Percentiles rank a stretch among this genome's conserved stretches.
These are phyloP conservation scores for Rhagoletis zephyria DNA, from an alignment of 1,140 invertebrate genomes.

Conservation along the genomic window DNA sequence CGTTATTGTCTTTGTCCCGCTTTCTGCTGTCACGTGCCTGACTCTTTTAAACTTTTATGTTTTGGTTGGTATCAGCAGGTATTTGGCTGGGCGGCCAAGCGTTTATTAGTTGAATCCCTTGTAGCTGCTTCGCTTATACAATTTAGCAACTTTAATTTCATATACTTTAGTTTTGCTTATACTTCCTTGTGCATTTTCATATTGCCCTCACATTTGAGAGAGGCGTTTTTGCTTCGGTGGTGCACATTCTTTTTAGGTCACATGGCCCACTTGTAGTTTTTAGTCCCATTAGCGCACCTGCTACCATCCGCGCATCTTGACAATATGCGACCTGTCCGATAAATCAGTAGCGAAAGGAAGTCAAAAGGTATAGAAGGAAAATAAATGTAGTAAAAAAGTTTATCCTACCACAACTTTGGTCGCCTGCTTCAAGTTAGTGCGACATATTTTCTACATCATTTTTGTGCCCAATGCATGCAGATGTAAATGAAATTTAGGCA, in stretches of 20 bases:
- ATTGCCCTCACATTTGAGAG: too few species aligned
- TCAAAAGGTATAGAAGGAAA: neutral
- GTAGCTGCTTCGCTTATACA: neutral
- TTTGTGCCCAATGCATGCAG: neutral
- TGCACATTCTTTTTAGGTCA: slow-evolving; percentile 10
- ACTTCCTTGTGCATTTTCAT: too few species aligned
- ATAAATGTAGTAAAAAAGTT: neutral
- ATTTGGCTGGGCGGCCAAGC: neutral
- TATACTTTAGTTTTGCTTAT: neutral
- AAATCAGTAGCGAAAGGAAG: slow-evolving; percentile 1
- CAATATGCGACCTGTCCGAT: neutral
- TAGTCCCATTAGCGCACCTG: slow-evolving; percentile 6
- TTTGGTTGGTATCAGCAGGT: neutral
- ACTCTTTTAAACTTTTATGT: neutral
- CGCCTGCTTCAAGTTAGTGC: neutral
- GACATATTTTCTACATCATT: neutral
- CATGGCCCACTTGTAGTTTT: slow-evolving; percentile 14
- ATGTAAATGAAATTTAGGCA: too few species aligned
- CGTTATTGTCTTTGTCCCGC: neutral
- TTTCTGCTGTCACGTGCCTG: neutral
- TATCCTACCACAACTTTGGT: neutral
- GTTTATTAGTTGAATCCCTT: neutral
- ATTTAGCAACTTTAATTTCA: slow-evolving; percentile 3
- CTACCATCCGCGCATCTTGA: neutral
- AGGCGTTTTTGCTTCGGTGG: neutral